Conservation (phyloP, 2,888 invertebrate genomes). For the Ochropacha duplaris region DNA sequence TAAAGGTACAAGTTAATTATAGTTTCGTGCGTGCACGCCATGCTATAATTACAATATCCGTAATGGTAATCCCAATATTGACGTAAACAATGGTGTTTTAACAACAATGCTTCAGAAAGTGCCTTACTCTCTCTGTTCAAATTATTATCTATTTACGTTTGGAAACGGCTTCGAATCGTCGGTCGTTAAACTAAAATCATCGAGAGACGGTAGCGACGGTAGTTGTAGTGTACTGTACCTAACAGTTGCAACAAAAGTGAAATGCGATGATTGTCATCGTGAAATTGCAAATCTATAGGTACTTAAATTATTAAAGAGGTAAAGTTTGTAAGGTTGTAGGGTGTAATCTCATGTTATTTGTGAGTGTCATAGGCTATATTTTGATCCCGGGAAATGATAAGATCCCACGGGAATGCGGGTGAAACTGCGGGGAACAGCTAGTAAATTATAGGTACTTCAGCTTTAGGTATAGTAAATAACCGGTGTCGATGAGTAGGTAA, state of each 20-base stretch:
- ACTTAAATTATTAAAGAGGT: too few relatives aligned
- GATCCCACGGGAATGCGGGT: too few relatives aligned
- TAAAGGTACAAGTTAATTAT: background rate
- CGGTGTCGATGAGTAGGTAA: too few relatives aligned
- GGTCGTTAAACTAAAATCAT: slow-evolving; percentile 28
- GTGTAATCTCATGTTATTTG: too few relatives aligned
- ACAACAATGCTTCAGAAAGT: slow-evolving; percentile 21
- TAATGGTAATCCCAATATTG: slow-evolving; percentile 6
- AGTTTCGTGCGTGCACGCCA: background rate
- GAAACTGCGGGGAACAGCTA: too few relatives aligned
- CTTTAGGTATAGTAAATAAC: too few relatives aligned
- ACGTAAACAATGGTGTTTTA: slow-evolving; percentile 14
- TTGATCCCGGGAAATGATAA: too few relatives aligned
- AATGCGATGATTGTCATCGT: background rate
- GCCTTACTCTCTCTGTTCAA: slow-evolving; percentile 49
- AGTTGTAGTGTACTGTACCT: background rate
- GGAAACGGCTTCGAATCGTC: slow-evolving; percentile 37
- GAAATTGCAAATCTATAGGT: background rate
- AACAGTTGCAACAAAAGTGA: slow-evolving; percentile 7
- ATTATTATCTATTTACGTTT: slow-evolving; percentile 52
- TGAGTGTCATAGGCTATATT: too few relatives aligned
- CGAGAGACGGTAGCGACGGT: slow-evolving; percentile 7
- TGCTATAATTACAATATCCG: background rate
- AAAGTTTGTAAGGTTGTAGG: too few relatives aligned
- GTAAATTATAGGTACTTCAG: too few relatives aligned